Evolutionary conservation across 1,140 invertebrate species (phyloP).

Genomic region (Penaeus japonicus): DNA sequence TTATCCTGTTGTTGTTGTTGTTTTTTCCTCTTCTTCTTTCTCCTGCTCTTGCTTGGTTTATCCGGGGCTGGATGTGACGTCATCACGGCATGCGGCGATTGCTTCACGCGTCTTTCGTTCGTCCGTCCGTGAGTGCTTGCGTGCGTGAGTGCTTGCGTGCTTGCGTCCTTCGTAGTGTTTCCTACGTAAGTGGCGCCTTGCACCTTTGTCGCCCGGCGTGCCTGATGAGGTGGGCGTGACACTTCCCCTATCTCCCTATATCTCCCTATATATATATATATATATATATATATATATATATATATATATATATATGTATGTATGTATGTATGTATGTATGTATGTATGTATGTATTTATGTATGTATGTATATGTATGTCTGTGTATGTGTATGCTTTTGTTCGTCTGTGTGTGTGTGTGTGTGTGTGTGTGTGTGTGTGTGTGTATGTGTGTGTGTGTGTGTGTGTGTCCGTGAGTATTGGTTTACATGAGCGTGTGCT

Average conservation of each 20-base stretch:
- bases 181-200: too few species aligned
- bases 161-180: too few species aligned
- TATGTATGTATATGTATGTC: not conserved
- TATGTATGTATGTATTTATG: not conserved
- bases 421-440: not conserved
- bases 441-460: not conserved
- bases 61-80: too few species aligned
- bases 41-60: too few species aligned
- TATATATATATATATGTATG: not conserved
- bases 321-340: not conserved
- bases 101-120: too few species aligned
- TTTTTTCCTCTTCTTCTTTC: too few species aligned
- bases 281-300: not conserved
- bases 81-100: too few species aligned
- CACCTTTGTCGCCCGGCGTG: too few species aligned
- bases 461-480: not conserved
- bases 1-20: too few species aligned
- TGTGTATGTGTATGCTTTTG: not conserved
- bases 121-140: not conserved
- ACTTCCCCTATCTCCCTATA: too few species aligned
- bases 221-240: not conserved
- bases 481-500: not conserved
- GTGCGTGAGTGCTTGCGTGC: not conserved
- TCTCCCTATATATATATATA: not conserved
- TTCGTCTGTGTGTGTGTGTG: not conserved